Percentiles rank a stretch among this genome's conserved stretches.
Conservation (phyloP, 2,797 vertebrate species). For the Anisognathus igniventris region DNA sequence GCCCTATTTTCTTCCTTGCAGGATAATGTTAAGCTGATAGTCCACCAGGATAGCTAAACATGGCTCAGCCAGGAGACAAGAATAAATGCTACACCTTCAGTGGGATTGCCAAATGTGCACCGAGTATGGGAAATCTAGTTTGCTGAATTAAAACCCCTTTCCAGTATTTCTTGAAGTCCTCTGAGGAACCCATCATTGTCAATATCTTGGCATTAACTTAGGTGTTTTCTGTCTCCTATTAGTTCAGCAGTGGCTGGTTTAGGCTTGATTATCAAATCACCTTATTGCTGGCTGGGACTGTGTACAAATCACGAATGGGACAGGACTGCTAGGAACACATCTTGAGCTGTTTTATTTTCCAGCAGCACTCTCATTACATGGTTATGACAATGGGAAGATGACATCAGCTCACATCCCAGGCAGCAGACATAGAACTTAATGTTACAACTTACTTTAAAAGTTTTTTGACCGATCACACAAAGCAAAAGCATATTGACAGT, state of each 20-base stretch:
- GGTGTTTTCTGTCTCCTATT: neutral
- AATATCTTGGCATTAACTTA: neutral
- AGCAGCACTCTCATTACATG: too few species aligned
- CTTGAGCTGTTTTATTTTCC: too few species aligned
- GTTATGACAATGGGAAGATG: too few species aligned
- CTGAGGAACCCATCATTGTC: neutral
- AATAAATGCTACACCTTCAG: neutral
- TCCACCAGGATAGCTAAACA: neutral
- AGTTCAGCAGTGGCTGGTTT: neutral
- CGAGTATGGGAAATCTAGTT: neutral
- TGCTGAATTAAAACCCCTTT: neutral
- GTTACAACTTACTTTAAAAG: too few species aligned
- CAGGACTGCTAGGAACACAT: too few species aligned
- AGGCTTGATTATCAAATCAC: neutral
- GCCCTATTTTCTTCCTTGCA: neutral
- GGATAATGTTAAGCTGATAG: neutral
- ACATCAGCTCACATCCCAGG: too few species aligned
- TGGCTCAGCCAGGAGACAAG: neutral
- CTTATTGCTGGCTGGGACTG: too few species aligned
- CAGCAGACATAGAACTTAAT: too few species aligned
- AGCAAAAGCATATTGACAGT: too few species aligned
- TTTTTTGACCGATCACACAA: too few species aligned
- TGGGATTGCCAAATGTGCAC: fast-evolving
- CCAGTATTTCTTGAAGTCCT: neutral
- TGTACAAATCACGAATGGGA: too few species aligned